Base-by-base conservation (phyloP, 2,888 invertebrate genomes). In the Allolobophora icterica region DNA sequence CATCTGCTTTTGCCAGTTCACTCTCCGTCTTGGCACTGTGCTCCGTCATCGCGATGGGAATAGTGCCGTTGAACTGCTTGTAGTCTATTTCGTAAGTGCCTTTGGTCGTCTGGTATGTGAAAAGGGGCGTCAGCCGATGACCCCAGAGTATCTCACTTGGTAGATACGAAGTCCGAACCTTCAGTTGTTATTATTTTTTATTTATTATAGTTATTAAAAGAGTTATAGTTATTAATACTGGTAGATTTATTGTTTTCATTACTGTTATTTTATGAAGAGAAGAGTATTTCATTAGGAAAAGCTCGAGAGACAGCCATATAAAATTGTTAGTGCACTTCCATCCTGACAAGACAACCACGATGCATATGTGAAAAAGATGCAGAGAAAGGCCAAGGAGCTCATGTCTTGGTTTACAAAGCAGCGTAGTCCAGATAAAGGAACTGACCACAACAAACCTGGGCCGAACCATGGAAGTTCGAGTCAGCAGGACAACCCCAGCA, bases 41-140 rank as follows among this genome's bases (percentile, higher is more conserved):
- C 58, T 98, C 94, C 19, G 94, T 94, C 42, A 98, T 95, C 89
- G 95, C 30, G 58, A 95, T 94, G 90, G 95, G 94, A 92, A 94
- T 94, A 90, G 95, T 95, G 92, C 94, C 94, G 93, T 95, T 94
- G 93, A 95, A 95, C 90, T 94, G 94, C 24, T 95, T 95, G 93
- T 95, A 95, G 92, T 95, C 95, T 33, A 95, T 94, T 92, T 94
- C 94, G 93, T 95, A 95, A 92, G 94, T 94, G 42, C 95, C 95
- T 91, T 95, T 95, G 91, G 95, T 95, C 92, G 94, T 95, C 93
- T 95, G 95, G 93, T 95, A 95, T 40, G 95, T 95, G 84, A 95
- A 94, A 89, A 95, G 94, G 33, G 95, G 94, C 92, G 95, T 95
- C 90, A 95, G 94, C 52, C 95, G 94, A 92, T 95, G 95, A 58